Evolutionary conservation across 2,797 vertebrate species (phyloP).

Genomic region (Arctocebus calabarensis): DNA sequence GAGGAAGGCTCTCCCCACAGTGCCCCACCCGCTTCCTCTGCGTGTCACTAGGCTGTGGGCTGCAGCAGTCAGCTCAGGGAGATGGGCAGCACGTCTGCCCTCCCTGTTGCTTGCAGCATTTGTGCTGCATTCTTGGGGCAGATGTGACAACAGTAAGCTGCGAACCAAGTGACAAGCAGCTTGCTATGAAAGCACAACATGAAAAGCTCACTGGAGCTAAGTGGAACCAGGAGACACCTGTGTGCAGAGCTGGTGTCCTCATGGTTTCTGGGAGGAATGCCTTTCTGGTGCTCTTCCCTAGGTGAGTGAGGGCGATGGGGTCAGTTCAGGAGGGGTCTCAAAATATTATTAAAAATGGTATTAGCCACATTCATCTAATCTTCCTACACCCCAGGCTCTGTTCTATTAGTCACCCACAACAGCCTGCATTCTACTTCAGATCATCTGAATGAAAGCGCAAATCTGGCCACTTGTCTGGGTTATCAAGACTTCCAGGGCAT

Average conservation of each 20-base stretch:
- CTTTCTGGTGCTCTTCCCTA: not conserved
- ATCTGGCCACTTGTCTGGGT: not conserved
- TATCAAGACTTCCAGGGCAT: not conserved
- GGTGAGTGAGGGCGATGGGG: rapidly evolving
- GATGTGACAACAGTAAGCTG: not conserved
- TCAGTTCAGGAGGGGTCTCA: not conserved
- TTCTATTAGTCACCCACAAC: too few relatives aligned
- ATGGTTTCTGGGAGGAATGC: not conserved
- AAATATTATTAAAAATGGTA: rapidly evolving
- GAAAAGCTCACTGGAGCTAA: not conserved
- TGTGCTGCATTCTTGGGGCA: conserved; percentile 55
- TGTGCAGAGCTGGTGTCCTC: not conserved
- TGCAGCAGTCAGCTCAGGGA: conserved; percentile 71
- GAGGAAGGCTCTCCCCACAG: not conserved
- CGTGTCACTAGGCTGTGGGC: conserved; percentile 52
- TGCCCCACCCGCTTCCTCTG: rapidly evolving
- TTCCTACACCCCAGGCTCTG: not conserved
- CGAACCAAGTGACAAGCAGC: not conserved
- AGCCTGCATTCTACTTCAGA: not conserved
- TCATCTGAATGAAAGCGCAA: not conserved
- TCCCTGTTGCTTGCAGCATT: conserved; percentile 38
- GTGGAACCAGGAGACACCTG: rapidly evolving
- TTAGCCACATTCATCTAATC: rapidly evolving
- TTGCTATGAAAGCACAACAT: rapidly evolving
- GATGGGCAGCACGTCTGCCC: conserved; percentile 70